A percentile compares a stretch with the other conserved stretches of the same genome.
phyloP scores from a whole-genome alignment of 2,797 vertebrate genomes.

The Anableps anableps region DNA sequence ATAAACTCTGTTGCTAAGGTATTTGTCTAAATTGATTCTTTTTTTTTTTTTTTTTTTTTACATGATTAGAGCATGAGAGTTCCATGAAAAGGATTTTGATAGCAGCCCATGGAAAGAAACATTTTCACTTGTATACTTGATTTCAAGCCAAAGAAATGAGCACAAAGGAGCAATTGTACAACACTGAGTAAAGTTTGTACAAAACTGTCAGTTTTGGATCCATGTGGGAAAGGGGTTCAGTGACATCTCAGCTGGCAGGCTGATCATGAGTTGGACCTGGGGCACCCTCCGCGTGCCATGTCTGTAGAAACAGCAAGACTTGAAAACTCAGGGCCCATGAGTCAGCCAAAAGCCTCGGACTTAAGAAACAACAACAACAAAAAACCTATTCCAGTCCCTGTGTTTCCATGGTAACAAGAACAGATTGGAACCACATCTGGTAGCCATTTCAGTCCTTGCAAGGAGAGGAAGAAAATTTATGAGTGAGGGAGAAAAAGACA shows the following conservation, averaged over 20 bases:
- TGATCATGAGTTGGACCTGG: constrained; percentile 77
- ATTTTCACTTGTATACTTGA: constrained; percentile 35
- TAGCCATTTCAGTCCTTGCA: constrained; percentile 87
- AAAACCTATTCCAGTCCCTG: constrained; percentile 79
- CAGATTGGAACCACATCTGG: constrained; percentile 95
- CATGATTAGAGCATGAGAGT: constrained; percentile 15
- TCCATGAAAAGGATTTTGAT: constrained; percentile 24
- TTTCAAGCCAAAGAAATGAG: constrained; percentile 21
- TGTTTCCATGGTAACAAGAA: constrained; percentile 83
- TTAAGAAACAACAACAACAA: constrained; percentile 38
- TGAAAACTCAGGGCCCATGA: constrained; percentile 70
- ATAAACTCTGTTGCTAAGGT: constrained; percentile 34
- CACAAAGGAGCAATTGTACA: constrained; percentile 52
- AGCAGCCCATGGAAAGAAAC: constrained; percentile 18
- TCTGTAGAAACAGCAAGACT: constrained; percentile 74
- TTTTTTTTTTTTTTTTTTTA: constrained; percentile 32
- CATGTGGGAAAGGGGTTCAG: constrained; percentile 61
- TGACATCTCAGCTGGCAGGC: constrained; percentile 77
- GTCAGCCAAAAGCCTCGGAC: constrained; percentile 77
- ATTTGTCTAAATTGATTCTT: constrained; percentile 30
- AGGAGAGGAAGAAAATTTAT: constrained; percentile 86
- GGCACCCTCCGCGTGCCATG: constrained; percentile 63
- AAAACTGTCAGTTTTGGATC: constrained; percentile 37
- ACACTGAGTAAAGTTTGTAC: constrained; percentile 51
- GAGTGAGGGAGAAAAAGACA: constrained; percentile 87